phyloP scores from a whole-genome alignment of 2,888 invertebrate genomes.

The Exephanes ischioxanthus region DNA sequence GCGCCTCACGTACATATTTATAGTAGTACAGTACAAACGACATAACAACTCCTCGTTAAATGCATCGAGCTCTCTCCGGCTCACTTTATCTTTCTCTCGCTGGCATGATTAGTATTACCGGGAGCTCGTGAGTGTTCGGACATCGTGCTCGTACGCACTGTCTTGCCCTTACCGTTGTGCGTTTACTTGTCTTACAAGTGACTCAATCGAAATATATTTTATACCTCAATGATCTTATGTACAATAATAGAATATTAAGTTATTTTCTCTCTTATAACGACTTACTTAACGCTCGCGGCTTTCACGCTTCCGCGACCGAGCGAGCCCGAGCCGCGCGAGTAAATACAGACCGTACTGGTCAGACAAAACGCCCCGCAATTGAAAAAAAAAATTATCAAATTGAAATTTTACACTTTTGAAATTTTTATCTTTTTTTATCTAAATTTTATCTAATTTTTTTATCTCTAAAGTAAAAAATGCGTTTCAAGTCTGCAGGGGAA shows the following conservation, averaged over 20 bases:
- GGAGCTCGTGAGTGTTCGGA: constrained; percentile 55
- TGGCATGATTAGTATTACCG: constrained; percentile 58
- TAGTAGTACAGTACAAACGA: constrained; percentile 27
- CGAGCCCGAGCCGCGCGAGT: not conserved
- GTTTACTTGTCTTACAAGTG: constrained; percentile 66
- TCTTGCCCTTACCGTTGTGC: constrained; percentile 28
- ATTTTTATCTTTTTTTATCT: too few relatives aligned
- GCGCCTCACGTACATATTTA: constrained; percentile 36
- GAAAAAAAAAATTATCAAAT: not conserved
- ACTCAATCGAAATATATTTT: constrained; percentile 69
- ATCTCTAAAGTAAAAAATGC: too few relatives aligned
- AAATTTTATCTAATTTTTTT: too few relatives aligned
- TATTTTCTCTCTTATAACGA: constrained; percentile 70
- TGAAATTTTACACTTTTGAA: not conserved
- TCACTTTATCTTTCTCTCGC: constrained; percentile 13
- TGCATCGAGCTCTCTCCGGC: constrained; percentile 62
- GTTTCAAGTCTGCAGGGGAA: too few relatives aligned
- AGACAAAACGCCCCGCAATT: not conserved
- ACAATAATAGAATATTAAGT: constrained; percentile 71
- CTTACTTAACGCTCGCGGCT: constrained; percentile 67
- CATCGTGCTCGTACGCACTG: constrained; percentile 46
- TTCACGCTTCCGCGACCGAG: constrained; percentile 43
- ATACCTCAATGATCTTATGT: constrained; percentile 58
- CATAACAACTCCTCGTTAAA: constrained; percentile 61
- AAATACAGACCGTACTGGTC: not conserved